These are phyloP conservation scores for Aporrectodea caliginosa DNA, from an alignment of 1,140 invertebrate species.

Conservation along the genomic window DNA sequence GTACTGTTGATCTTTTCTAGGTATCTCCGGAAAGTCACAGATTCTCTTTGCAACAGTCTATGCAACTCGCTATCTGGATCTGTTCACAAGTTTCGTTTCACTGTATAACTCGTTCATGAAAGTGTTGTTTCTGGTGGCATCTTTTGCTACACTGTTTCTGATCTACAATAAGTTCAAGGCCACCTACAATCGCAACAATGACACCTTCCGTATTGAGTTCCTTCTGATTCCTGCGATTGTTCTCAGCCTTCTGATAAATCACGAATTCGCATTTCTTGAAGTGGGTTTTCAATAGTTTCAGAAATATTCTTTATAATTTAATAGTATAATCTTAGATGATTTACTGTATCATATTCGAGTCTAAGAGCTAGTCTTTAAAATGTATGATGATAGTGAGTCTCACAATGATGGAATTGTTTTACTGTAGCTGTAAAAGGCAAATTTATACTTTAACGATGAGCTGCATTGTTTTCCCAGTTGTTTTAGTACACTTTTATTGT, in stretches of 20 bases:
- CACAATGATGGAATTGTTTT: neutral
- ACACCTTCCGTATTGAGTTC: constrained; percentile 96
- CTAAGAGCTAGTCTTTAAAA: neutral
- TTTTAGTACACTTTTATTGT: too few relatives aligned
- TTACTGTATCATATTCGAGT: neutral
- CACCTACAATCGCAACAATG: constrained; percentile 93
- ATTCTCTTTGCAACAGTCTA: constrained; percentile 95
- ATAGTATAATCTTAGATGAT: neutral
- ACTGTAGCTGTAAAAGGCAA: neutral
- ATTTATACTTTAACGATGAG: neutral
- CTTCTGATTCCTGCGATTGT: constrained; percentile 79
- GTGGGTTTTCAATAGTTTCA: constrained; percentile 54
- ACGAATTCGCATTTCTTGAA: constrained; percentile 89
- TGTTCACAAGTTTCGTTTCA: constrained; percentile 91
- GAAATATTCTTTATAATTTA: neutral
- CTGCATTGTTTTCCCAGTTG: too few relatives aligned
- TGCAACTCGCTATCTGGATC: constrained; percentile 88
- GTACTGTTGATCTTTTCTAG: constrained; percentile 61
- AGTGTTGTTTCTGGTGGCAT: constrained; percentile 83
- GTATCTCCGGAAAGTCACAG: constrained; percentile 97
- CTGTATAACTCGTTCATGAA: constrained; percentile 97
- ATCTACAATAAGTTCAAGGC: constrained; percentile 95
- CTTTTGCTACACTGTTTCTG: constrained; percentile 85
- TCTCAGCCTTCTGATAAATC: constrained; percentile 86
- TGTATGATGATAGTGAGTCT: neutral